Conservation (phyloP, 1,140 invertebrate genomes). For the Diorhabda sublineata region DNA sequence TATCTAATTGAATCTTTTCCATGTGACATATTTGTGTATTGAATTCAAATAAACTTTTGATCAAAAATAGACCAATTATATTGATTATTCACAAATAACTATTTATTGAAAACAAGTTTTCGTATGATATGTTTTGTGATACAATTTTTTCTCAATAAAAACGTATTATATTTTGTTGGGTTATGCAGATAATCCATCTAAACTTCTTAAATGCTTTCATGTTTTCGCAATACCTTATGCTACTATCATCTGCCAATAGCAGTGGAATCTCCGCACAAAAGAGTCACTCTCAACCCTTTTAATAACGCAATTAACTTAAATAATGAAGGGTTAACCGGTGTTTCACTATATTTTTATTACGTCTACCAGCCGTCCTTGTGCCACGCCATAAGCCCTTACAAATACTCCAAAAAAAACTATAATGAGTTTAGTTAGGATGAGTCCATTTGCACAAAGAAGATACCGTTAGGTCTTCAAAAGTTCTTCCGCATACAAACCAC, state of each 20-base stretch:
- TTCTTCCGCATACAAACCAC: conserved; percentile 1
- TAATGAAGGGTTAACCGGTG: neutral
- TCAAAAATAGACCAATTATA: too few relatives aligned
- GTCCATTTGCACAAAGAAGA: neutral
- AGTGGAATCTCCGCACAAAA: neutral
- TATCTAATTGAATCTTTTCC: too few relatives aligned
- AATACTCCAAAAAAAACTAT: neutral
- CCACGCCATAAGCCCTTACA: neutral
- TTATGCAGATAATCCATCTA: too few relatives aligned
- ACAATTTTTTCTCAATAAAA: too few relatives aligned
- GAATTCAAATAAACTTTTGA: too few relatives aligned
- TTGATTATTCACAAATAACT: too few relatives aligned
- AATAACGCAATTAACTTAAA: conserved; percentile 1
- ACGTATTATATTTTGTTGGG: too few relatives aligned
- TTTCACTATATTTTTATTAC: neutral
- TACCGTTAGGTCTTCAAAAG: neutral
- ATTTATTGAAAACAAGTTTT: too few relatives aligned
- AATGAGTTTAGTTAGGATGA: neutral
- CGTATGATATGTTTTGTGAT: too few relatives aligned
- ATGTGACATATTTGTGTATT: too few relatives aligned
- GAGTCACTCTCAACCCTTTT: neutral
- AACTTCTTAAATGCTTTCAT: too few relatives aligned
- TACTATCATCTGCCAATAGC: neutral
- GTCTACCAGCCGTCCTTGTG: neutral
- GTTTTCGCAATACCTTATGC: too few relatives aligned